Conservation (phyloP, 2,113 vertebrate genomes). For the Delphinus delphis region DNA sequence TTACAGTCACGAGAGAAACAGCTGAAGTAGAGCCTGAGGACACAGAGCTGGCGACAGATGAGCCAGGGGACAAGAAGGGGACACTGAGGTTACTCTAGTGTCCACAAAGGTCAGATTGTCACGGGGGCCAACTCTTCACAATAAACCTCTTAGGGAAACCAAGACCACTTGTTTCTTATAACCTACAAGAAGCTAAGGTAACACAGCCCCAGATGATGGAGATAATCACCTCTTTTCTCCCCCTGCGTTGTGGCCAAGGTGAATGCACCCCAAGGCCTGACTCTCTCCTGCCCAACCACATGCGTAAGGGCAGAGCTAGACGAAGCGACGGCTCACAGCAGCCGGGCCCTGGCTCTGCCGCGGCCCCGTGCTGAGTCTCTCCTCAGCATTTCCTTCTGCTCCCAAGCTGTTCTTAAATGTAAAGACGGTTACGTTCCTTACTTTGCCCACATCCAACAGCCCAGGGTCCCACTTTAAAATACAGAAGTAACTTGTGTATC, state of each 20-base stretch:
- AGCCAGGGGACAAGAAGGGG: neutral
- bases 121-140: neutral
- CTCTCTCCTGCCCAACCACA: neutral
- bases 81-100: neutral
- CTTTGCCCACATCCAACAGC: neutral
- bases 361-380: neutral
- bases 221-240: neutral
- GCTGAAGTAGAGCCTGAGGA: no score
- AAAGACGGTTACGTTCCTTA: neutral
- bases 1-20: neutral
- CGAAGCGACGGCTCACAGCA: neutral
- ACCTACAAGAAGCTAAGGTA: neutral
- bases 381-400: neutral
- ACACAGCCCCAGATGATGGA: neutral
- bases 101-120: neutral
- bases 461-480: neutral
- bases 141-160: neutral
- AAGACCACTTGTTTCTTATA: neutral
- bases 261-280: neutral
- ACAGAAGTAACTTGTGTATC: neutral
- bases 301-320: neutral
- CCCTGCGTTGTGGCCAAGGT: neutral
- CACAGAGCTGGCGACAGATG: neutral
- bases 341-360: no score
- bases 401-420: neutral